These are phyloP conservation scores for Antennarius striatus DNA, from an alignment of 2,113 vertebrate genomes.

Conservation along the genomic window DNA sequence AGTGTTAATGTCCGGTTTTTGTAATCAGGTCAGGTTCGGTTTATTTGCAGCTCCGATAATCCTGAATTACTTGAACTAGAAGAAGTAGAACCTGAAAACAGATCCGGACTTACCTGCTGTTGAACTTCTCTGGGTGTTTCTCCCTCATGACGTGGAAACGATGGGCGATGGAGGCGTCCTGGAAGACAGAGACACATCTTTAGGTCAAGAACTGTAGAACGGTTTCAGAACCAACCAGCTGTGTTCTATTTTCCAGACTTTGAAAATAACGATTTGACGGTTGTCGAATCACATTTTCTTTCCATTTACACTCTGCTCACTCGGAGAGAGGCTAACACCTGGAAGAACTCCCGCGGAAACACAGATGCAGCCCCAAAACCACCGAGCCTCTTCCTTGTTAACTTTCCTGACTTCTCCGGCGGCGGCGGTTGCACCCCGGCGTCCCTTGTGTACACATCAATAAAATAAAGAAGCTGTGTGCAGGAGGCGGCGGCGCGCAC, in stretches of 20 bases:
- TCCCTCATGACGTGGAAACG: conserved; percentile 97
- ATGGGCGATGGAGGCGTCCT: conserved; percentile 95
- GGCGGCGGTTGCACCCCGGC: neutral
- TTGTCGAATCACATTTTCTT: no score
- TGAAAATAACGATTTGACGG: no score
- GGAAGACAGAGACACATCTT: conserved; percentile 35
- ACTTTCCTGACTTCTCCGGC: conserved; percentile 7
- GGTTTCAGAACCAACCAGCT: neutral
- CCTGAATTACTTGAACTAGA: no score
- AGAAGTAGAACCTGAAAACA: neutral
- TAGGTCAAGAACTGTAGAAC: neutral
- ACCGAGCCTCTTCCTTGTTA: conserved; percentile 7
- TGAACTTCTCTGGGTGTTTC: conserved; percentile 96
- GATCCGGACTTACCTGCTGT: conserved; percentile 84
- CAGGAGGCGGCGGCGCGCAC: conserved; percentile 28
- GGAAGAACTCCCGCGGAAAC: neutral
- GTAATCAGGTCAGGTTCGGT: no score
- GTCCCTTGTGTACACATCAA: conserved; percentile 33
- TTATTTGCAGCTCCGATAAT: no score
- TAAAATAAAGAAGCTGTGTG: conserved; percentile 29
- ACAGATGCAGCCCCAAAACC: neutral
- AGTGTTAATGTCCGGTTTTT: no score
- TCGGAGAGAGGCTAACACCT: no score
- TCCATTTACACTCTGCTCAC: no score
- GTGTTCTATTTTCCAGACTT: no score